These are phyloP conservation scores for Pristionchus japonicus DNA, from an alignment of 2,888 invertebrate species.

Conservation along the genomic window DNA sequence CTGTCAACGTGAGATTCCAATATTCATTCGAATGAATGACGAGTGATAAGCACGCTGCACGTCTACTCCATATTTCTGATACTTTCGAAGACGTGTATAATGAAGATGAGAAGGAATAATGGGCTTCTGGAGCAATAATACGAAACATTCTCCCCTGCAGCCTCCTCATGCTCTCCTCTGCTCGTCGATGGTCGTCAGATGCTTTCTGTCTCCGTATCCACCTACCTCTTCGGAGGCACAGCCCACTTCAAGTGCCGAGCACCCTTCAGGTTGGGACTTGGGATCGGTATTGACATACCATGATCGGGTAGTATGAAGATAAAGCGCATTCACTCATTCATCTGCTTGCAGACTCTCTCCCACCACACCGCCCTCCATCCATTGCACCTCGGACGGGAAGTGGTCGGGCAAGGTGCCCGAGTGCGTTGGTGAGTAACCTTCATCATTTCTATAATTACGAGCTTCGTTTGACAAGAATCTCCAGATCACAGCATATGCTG, in stretches of 20 bases:
- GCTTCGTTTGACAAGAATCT: neutral
- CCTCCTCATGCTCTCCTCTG: constrained; percentile 70
- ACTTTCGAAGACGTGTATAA: no score
- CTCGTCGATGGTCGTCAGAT: constrained; percentile 59
- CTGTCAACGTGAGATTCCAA: constrained; percentile 48
- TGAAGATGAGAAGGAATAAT: neutral
- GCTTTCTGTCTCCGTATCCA: constrained; percentile 63
- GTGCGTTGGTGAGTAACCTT: constrained; percentile 58
- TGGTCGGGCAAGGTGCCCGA: constrained; percentile 69
- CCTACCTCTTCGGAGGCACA: constrained; percentile 76
- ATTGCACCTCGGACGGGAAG: constrained; percentile 67
- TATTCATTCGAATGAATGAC: no score
- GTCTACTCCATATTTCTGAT: no score
- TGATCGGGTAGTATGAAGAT: no score
- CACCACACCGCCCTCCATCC: constrained; percentile 53
- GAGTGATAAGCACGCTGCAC: no score
- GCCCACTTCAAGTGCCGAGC: constrained; percentile 81
- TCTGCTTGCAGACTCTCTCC: constrained; percentile 23
- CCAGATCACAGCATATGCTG: no score
- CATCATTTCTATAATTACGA: neutral
- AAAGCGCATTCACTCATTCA: no score
- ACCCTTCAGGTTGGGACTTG: constrained; percentile 81
- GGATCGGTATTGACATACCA: no score
- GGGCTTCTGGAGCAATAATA: neutral
- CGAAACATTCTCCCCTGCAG: constrained; percentile 54